Conservation (phyloP, 2,797 vertebrate genomes). For the Enteromius anoplus region DNA sequence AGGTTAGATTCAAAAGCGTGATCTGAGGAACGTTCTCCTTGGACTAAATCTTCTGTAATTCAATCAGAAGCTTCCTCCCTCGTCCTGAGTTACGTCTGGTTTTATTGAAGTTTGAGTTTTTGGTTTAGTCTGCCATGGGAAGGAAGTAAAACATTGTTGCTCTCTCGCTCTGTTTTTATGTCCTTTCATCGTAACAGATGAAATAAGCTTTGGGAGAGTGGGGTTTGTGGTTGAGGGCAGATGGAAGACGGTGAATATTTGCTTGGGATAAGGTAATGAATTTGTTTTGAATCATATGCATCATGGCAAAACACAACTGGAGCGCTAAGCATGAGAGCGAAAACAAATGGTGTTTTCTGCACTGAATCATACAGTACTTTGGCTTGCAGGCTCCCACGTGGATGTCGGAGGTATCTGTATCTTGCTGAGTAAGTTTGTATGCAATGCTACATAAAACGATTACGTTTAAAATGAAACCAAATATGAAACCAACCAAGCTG, state of each 20-base stretch:
- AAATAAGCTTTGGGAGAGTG: constrained; percentile 78
- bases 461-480: not conserved
- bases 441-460: constrained; percentile 7
- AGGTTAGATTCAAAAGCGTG: constrained; percentile 61
- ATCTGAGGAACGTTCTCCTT: constrained; percentile 61
- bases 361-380: constrained; percentile 3
- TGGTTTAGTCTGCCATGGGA: constrained; percentile 60
- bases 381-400: not conserved
- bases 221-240: constrained; percentile 59
- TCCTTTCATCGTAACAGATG: constrained; percentile 67
- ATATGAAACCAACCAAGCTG: not conserved
- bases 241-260: constrained; percentile 72
- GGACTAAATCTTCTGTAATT: constrained; percentile 69
- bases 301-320: constrained; percentile 53
- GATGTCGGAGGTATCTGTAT: not conserved
- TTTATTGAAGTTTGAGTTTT: constrained; percentile 56
- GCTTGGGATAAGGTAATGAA: constrained; percentile 74
- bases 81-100: constrained; percentile 44
- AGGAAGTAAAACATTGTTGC: constrained; percentile 49
- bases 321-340: constrained; percentile 9
- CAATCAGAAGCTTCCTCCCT: constrained; percentile 57
- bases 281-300: constrained; percentile 75
- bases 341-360: constrained; percentile 22
- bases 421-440: constrained; percentile 1
- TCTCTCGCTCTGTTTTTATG: constrained; percentile 13